Conservation (phyloP, 2,888 invertebrate genomes). For the Athalia circularis region DNA sequence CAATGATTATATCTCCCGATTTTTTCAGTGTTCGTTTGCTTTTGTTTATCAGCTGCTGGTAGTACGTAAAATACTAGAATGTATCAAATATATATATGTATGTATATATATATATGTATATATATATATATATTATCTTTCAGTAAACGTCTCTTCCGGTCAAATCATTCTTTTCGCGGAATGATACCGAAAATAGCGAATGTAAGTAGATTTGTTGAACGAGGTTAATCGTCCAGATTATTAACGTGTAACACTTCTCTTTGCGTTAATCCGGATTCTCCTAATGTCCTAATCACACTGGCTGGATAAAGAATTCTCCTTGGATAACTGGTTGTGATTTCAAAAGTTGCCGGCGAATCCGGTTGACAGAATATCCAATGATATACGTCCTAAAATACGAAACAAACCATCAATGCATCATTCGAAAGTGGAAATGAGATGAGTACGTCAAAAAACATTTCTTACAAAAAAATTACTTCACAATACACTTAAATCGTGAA, state of each 20-base stretch:
- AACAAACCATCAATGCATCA: not conserved
- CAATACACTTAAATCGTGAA: conserved; percentile 5
- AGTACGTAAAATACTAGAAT: conserved; percentile 65
- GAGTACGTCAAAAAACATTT: not conserved
- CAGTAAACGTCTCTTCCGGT: conserved; percentile 57
- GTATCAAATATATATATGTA: conserved; percentile 64
- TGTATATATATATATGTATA: conserved; percentile 40
- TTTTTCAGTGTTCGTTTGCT: conserved; percentile 6
- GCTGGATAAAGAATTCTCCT: conserved; percentile 84
- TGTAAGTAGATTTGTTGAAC: conserved; percentile 32
- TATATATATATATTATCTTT: conserved; percentile 56
- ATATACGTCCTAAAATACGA: conserved; percentile 87
- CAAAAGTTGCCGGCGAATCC: conserved; percentile 93
- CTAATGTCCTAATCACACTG: conserved; percentile 78
- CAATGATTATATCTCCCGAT: conserved; percentile 26
- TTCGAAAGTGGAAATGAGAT: not conserved
- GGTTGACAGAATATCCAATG: conserved; percentile 97
- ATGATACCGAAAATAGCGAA: conserved; percentile 38
- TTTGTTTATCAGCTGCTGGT: conserved; percentile 17
- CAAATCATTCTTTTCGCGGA: conserved; percentile 54
- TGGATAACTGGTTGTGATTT: conserved; percentile 97
- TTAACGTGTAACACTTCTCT: conserved; percentile 96
- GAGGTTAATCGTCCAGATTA: conserved; percentile 85
- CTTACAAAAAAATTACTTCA: not conserved
- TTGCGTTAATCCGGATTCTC: conserved; percentile 89